Conservation (phyloP, 2,113 vertebrate species). For the Maccullochella peelii region DNA sequence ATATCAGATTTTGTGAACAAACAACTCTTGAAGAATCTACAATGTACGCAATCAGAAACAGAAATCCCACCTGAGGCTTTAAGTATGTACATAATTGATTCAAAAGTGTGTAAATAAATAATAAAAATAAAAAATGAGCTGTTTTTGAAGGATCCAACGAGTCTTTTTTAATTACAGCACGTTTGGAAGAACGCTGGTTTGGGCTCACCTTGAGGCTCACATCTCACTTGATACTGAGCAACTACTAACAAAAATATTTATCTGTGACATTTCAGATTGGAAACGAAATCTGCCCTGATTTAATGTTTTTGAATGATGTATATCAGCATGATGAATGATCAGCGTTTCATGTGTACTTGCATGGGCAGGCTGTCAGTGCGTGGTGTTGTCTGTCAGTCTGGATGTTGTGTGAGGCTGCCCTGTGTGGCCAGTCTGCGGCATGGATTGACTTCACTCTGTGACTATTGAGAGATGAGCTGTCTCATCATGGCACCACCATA, state of each 20-base stretch:
- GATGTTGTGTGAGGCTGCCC: slow-evolving; percentile 10
- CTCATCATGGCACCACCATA: slow-evolving; percentile 32
- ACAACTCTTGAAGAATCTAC: neutral
- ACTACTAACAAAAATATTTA: neutral
- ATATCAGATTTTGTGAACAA: neutral
- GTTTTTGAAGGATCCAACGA: slow-evolving; percentile 3
- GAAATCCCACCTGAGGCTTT: neutral
- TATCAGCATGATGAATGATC: neutral
- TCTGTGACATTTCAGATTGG: neutral
- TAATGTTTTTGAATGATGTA: neutral
- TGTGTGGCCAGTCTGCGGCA: slow-evolving; percentile 33
- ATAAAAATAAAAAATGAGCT: slow-evolving; percentile 25
- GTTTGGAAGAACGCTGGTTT: neutral
- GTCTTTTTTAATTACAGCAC: slow-evolving; percentile 14
- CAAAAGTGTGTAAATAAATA: slow-evolving; percentile 22
- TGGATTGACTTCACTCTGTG: slow-evolving; percentile 20
- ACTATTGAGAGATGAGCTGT: slow-evolving; percentile 40
- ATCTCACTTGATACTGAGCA: neutral
- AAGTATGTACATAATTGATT: neutral
- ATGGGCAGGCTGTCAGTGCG: slow-evolving; percentile 43
- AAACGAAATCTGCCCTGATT: neutral
- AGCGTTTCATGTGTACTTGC: neutral
- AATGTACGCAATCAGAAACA: neutral
- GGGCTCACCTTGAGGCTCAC: neutral
- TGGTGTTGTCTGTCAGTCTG: slow-evolving; percentile 29